Conservation (phyloP, 92 coral and sea anemone species). For the Epizoanthus ramosus region DNA sequence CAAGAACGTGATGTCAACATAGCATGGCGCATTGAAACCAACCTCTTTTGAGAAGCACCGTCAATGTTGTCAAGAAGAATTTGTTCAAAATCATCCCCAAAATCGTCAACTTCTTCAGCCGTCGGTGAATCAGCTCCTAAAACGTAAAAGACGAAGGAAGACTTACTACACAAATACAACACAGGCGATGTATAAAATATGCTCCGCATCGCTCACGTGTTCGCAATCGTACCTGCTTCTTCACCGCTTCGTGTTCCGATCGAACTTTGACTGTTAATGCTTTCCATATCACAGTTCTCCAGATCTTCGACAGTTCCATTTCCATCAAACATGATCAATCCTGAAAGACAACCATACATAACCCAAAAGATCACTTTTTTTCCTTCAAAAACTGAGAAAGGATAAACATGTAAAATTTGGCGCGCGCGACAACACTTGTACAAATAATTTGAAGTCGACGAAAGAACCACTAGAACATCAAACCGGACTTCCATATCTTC, state of each 20-base stretch:
- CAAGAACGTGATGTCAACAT: not conserved
- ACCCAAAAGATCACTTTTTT: not conserved
- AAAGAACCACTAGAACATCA: not conserved
- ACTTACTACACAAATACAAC: not conserved
- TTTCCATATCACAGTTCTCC: conserved; percentile 79
- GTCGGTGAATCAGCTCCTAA: conserved; percentile 58
- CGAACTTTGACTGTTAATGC: conserved; percentile 77
- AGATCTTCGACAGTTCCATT: conserved; percentile 45
- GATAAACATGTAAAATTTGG: not conserved
- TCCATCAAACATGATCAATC: conserved; percentile 26
- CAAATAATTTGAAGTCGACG: not conserved
- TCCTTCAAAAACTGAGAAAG: not conserved
- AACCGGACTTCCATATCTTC: not conserved
- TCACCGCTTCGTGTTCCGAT: conserved; percentile 76
- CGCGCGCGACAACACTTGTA: conserved; percentile 13
- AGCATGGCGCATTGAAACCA: not conserved
- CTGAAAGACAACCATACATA: conserved; percentile 1
- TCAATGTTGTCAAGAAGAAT: conserved; percentile 81
- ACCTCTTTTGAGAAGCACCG: conserved; percentile 93
- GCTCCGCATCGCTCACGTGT: conserved; percentile 38
- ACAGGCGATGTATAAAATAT: not conserved
- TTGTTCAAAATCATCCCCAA: conserved; percentile 90
- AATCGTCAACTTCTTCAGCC: conserved; percentile 75
- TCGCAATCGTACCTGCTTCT: conserved; percentile 44
- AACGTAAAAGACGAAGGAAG: conserved; percentile 19